These are phyloP conservation scores for Corythornis vintsioides DNA, from an alignment of 2,113 vertebrate genomes.

Conservation along the genomic window DNA sequence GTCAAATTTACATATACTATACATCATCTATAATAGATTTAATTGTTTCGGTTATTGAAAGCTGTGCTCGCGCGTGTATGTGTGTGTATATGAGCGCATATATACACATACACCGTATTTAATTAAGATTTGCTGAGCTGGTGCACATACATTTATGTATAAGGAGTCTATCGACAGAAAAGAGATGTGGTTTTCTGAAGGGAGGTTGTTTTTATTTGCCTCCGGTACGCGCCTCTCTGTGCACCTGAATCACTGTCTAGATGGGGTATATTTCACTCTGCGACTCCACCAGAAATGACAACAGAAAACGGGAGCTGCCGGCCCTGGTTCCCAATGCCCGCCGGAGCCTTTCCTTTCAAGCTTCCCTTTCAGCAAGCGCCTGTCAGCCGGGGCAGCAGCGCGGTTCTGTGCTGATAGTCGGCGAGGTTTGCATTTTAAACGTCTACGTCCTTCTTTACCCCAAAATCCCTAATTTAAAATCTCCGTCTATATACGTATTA, in stretches of 20 bases:
- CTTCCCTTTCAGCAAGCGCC: background rate
- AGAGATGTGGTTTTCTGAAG: background rate
- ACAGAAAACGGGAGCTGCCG: background rate
- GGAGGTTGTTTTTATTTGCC: background rate
- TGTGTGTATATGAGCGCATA: background rate
- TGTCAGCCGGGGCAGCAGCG: background rate
- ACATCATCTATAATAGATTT: background rate
- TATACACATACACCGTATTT: background rate
- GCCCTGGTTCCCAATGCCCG: background rate
- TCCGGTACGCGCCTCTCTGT: background rate
- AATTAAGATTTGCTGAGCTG: background rate
- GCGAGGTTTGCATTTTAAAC: background rate
- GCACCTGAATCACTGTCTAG: background rate
- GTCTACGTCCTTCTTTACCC: background rate
- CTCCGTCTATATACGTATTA: background rate
- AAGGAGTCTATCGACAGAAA: background rate
- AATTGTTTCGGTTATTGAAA: conserved; percentile 21
- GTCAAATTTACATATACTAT: background rate
- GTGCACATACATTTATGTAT: background rate
- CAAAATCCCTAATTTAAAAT: background rate
- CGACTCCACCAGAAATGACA: background rate
- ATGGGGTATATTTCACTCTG: background rate
- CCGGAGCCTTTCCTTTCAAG: background rate
- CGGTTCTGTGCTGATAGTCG: background rate
- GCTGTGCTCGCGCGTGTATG: background rate